Evolutionary conservation across 2,113 vertebrate species (phyloP), one percentile per base, ranked within the genome.

Genomic region (Notarius quadriscutis): DNA sequence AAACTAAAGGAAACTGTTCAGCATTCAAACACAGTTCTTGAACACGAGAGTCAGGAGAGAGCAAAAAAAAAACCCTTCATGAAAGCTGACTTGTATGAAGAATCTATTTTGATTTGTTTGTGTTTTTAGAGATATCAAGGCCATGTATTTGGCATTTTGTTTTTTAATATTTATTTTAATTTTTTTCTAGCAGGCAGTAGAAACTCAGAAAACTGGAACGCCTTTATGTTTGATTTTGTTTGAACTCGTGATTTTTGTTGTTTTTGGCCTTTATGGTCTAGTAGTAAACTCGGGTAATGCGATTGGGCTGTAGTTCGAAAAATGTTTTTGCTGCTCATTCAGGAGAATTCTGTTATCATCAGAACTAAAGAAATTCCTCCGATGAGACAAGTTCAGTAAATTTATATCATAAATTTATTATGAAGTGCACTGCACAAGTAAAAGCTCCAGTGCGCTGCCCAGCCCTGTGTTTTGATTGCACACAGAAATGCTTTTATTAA

Each of bases 181-280:
- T 14, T 62, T 20, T 62, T 62, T 62, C 7, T 60, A 20, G 57
- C 57, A 55, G 53, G 9, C 12, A 6, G 60, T 65, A 65, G 22
- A n/a, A 65, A 30, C 15, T 18, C 30, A 18, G 65, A 34, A 72
- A 72, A 9, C 69, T 18, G 30, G 69, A 92, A 85, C 90, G 50
- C 11, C 7, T 51, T 84, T 72, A 84, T 84, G 91, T 90, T 74
- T 92, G 91, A 91, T 87, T 41, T 41, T 41, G 41, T 41, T 41
- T 41, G 87, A 87, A 89, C 0, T 55, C 65, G 62, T 89, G 89
- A 92, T 93, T 92, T 90, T 85, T 89, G 69, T 85, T 10, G 89
- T 93, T 93, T 93, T 75, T 63, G 7, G 18, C 5, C 20, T 50
- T 75, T 50, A 25, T 48, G 41, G 72, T 50, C 3, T 75, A 22